Conservation (phyloP, 2,888 invertebrate species). For the Gortyna flavago region DNA sequence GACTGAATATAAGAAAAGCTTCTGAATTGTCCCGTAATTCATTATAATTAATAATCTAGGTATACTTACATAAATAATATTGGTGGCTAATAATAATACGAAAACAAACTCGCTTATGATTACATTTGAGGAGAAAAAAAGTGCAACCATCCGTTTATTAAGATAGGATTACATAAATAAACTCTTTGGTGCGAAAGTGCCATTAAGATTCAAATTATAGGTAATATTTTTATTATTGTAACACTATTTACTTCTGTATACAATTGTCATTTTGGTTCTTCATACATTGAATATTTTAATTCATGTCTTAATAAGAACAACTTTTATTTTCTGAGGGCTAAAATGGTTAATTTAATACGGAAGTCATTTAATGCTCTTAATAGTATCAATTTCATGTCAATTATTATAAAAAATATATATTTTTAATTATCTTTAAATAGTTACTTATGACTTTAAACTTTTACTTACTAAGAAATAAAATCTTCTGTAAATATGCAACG, state of each 20-base stretch:
- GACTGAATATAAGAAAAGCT: constrained; percentile 26
- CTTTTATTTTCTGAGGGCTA: not conserved
- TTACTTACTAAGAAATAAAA: not conserved
- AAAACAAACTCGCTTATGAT: not conserved
- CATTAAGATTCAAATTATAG: constrained; percentile 37
- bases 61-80: constrained; percentile 13
- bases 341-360: not conserved
- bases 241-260: constrained; percentile 30
- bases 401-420: not conserved
- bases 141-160: constrained; percentile 51
- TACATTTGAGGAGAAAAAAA: constrained; percentile 17
- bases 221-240: constrained; percentile 20
- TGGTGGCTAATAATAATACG: constrained; percentile 8
- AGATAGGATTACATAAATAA: constrained; percentile 18
- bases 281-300: not conserved
- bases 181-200: constrained; percentile 46
- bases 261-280: not conserved
- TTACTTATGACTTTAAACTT: not conserved
- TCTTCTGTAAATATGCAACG: constrained; percentile 4
- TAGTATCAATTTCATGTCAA: constrained; percentile 17
- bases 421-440: not conserved
- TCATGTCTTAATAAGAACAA: not conserved
- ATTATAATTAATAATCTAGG: constrained; percentile 5
- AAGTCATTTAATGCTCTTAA: not conserved
- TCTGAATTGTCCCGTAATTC: not conserved